phyloP scores from a whole-genome alignment of 2,797 vertebrate genomes.

The Microcaecilia unicolor region DNA sequence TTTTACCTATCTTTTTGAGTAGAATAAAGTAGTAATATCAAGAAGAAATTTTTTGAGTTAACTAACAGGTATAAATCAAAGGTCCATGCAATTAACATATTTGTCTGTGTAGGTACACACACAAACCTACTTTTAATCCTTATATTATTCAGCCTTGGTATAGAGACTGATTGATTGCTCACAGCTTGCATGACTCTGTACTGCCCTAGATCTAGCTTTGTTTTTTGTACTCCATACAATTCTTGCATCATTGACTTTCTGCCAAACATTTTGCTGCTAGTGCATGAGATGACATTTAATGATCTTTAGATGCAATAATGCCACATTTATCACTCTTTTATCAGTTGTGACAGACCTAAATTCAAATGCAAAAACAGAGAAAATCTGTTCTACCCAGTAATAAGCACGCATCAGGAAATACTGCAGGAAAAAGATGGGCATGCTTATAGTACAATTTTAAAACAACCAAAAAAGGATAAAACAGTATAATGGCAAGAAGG shows the following conservation, averaged over 20 bases:
- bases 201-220: conserved; percentile 34
- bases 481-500: no score
- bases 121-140: conserved; percentile 28
- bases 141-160: conserved; percentile 48
- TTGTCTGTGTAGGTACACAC: conserved; percentile 10
- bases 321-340: conserved; percentile 73
- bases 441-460: no score
- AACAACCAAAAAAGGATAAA: no score
- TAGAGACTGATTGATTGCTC: conserved; percentile 73
- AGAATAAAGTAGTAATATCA: no score
- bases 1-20: no score
- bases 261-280: conserved; percentile 69
- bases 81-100: conserved; percentile 20
- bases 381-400: conserved; percentile 37
- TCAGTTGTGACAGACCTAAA: conserved; percentile 61
- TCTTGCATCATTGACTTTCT: conserved; percentile 75
- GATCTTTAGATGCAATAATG: conserved; percentile 71
- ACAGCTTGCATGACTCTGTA: conserved; percentile 51
- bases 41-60: no score
- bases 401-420: conserved; percentile 33
- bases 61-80: conserved; percentile 36
- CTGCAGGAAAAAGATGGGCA: conserved; percentile 43
- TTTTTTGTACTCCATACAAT: conserved; percentile 26
- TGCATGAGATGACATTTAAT: conserved; percentile 80
- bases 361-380: conserved; percentile 53